A percentile compares a stretch with the other conserved stretches of the same genome.
Conservation (phyloP, 2,888 invertebrate species). For the Petrophora chlorosata region DNA sequence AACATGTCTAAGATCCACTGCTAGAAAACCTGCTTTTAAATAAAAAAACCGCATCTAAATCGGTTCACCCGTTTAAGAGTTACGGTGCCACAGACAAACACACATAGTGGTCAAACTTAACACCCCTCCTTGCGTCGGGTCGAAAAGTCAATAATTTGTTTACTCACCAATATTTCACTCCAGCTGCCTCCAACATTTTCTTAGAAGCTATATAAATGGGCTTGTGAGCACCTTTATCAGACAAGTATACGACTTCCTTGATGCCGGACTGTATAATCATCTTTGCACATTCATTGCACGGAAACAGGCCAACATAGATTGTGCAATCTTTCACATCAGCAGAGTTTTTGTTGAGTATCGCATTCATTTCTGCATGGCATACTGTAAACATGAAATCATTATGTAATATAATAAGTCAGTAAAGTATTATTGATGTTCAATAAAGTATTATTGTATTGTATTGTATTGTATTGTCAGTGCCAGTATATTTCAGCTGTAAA, state of each 20-base stretch:
- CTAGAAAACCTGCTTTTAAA: too few relatives aligned
- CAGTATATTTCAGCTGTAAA: too few relatives aligned
- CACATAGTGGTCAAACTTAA: too few relatives aligned
- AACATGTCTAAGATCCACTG: too few relatives aligned
- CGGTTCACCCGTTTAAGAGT: too few relatives aligned
- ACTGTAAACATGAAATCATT: slow-evolving; percentile 90
- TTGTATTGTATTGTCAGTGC: too few relatives aligned
- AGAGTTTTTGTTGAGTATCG: slow-evolving; percentile 95
- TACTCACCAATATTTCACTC: slow-evolving; percentile 86
- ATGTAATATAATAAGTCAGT: too few relatives aligned
- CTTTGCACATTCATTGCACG: slow-evolving; percentile 99
- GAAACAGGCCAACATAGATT: slow-evolving; percentile 95
- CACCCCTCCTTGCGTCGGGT: too few relatives aligned
- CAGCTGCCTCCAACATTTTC: slow-evolving; percentile 91
- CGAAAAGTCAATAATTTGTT: too few relatives aligned
- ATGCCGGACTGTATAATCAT: slow-evolving; percentile 97
- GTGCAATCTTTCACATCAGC: slow-evolving; percentile 90
- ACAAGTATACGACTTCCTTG: slow-evolving; percentile 89
- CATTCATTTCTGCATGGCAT: slow-evolving; percentile 99
- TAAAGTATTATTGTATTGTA: too few relatives aligned
- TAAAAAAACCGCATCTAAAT: too few relatives aligned
- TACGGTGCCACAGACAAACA: too few relatives aligned
- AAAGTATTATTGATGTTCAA: not conserved
- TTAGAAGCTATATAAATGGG: slow-evolving; percentile 89
- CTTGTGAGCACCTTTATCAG: slow-evolving; percentile 91